Percentiles rank a stretch among this genome's conserved stretches.
These are phyloP conservation scores for Coregonus ussuriensis DNA, from an alignment of 2,797 vertebrate genomes.

Conservation along the genomic window DNA sequence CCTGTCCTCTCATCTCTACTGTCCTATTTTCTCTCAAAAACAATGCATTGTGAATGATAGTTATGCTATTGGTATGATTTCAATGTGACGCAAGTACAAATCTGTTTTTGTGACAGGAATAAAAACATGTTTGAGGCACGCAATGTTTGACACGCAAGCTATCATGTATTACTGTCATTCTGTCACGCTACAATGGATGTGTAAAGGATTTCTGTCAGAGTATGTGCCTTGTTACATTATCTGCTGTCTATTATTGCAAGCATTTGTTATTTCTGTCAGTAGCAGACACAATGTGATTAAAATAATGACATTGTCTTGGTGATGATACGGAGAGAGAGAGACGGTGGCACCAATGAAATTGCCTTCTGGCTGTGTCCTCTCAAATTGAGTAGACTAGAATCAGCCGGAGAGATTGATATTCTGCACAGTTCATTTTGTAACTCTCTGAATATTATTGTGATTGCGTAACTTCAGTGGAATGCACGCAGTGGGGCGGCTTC, in stretches of 20 bases:
- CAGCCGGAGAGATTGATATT: slow-evolving; percentile 1
- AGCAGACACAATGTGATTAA: slow-evolving; percentile 13
- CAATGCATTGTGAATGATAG: neutral
- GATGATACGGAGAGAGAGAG: neutral
- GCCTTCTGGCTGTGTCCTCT: slow-evolving; percentile 3
- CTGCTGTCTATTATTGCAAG: neutral
- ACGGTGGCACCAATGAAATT: slow-evolving; percentile 14
- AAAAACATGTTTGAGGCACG: neutral
- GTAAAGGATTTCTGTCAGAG: neutral
- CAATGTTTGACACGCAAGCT: neutral
- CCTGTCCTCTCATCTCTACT: neutral
- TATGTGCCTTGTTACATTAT: neutral
- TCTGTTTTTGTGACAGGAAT: neutral
- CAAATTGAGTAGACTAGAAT: slow-evolving; percentile 20
- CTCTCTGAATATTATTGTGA: neutral
- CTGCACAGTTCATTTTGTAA: neutral
- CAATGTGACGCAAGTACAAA: neutral
- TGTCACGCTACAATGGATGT: neutral
- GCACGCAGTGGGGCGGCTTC: neutral
- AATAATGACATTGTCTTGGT: slow-evolving; percentile 12
- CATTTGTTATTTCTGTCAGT: neutral
- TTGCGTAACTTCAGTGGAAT: neutral
- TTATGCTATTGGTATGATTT: neutral
- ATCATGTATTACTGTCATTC: neutral
- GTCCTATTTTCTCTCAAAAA: neutral